Conservation (phyloP, 30 jellyfish, hydroid and myxozoan genomes). For the Nemopilema nomurai region DNA sequence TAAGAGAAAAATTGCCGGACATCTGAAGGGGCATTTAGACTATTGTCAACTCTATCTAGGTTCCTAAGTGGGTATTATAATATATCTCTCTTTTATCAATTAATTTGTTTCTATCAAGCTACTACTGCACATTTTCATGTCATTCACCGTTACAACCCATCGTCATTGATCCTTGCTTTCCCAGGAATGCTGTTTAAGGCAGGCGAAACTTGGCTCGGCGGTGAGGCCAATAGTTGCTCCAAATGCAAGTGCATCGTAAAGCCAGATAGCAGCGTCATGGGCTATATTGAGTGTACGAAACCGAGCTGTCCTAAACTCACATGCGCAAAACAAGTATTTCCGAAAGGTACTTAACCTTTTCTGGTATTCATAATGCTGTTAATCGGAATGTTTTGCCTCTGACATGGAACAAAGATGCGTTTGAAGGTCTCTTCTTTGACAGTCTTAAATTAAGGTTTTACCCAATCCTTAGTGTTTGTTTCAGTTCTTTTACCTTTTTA, state of each 20-base stretch:
- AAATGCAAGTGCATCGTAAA: conserved; percentile 63
- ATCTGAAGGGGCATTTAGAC: too few relatives aligned
- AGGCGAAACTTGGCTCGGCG: conserved; percentile 71
- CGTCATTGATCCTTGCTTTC: neutral
- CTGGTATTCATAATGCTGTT: neutral
- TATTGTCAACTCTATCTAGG: too few relatives aligned
- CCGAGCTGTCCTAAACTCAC: conserved; percentile 67
- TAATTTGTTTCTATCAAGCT: too few relatives aligned
- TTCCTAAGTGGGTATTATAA: too few relatives aligned
- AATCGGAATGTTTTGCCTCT: neutral
- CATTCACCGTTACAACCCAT: too few relatives aligned
- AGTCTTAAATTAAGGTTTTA: too few relatives aligned
- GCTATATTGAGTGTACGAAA: conserved; percentile 54
- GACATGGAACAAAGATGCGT: neutral
- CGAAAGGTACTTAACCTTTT: conserved; percentile 16
- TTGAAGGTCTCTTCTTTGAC: neutral
- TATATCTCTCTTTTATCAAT: too few relatives aligned
- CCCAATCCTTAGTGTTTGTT: too few relatives aligned
- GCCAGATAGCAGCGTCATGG: conserved; percentile 14
- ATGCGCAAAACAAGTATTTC: conserved; percentile 31
- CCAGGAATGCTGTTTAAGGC: conserved; percentile 68
- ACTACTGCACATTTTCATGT: too few relatives aligned
- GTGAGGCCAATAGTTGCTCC: conserved; percentile 56
- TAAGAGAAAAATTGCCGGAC: too few relatives aligned
- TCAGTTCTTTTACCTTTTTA: neutral